A percentile compares a stretch with the other conserved stretches of the same genome.
phyloP scores from a whole-genome alignment of 2,888 invertebrate genomes.

The Agriopis leucophaearia region DNA sequence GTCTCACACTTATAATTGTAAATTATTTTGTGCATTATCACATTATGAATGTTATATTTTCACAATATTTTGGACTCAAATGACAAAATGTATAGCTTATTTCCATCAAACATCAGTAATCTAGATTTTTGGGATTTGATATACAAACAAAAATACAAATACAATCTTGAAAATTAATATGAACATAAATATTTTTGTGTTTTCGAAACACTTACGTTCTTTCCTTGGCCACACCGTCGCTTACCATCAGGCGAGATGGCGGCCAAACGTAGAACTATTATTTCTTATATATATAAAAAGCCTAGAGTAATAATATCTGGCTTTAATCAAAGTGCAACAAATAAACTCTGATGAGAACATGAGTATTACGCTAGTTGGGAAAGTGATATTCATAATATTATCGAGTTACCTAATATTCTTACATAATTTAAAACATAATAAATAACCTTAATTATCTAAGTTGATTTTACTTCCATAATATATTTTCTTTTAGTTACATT shows the following conservation, averaged over 20 bases:
- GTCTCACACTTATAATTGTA: not conserved
- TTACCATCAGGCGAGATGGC: no score
- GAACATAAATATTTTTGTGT: not conserved
- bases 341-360: not conserved
- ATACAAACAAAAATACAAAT: not conserved
- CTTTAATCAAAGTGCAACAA: constrained; percentile 3
- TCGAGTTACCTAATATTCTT: constrained; percentile 54
- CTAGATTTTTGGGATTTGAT: not conserved
- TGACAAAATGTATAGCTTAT: not conserved
- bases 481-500: constrained; percentile 62
- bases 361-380: constrained; percentile 38
- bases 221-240: not conserved
- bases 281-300: no score
- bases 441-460: constrained; percentile 62
- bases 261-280: no score
- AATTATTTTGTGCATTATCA: constrained; percentile 7
- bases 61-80: not conserved
- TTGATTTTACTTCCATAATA: constrained; percentile 67
- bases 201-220: not conserved
- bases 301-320: not conserved
- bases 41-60: constrained; percentile 1
- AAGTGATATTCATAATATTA: constrained; percentile 46
- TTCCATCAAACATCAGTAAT: not conserved
- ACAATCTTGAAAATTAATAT: not conserved
- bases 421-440: constrained; percentile 56